These are phyloP conservation scores for Phylloscopus trochilus DNA, from an alignment of 2,113 vertebrate species.

Conservation along the genomic window DNA sequence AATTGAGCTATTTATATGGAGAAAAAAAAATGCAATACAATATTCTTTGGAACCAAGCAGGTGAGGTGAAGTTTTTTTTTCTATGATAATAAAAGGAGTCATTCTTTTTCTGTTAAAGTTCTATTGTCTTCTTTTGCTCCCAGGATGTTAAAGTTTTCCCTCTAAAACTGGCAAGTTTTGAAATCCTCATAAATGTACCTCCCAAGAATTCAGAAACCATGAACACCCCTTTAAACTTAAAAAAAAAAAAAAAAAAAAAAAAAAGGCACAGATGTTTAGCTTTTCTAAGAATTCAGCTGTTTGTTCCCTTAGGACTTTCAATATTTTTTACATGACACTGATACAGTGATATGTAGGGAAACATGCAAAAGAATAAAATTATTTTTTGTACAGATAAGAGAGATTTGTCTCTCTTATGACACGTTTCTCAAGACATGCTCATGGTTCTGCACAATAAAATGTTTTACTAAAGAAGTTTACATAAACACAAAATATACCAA, in stretches of 20 bases:
- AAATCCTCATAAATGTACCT: background rate
- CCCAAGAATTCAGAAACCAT: background rate
- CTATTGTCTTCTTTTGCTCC: background rate
- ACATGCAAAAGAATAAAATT: background rate
- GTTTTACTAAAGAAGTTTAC: background rate
- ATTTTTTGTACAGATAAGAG: background rate
- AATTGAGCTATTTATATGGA: background rate
- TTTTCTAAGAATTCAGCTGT: background rate
- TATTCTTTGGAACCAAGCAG: background rate
- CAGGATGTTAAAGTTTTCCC: background rate
- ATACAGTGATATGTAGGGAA: background rate
- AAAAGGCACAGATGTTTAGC: background rate
- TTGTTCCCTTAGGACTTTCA: background rate
- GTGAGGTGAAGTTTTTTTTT: background rate
- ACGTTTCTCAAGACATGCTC: background rate
- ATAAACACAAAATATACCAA: background rate
- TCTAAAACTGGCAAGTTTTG: background rate
- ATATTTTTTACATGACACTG: background rate
- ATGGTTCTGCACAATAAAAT: background rate
- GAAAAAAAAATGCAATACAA: background rate
- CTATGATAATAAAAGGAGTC: background rate
- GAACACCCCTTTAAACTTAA: background rate
- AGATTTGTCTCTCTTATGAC: background rate
- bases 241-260: constrained; percentile 8
- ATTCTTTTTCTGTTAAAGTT: background rate